These are phyloP conservation scores for Nesidiocoris tenuis DNA, from an alignment of 2,888 invertebrate genomes.

Conservation along the genomic window DNA sequence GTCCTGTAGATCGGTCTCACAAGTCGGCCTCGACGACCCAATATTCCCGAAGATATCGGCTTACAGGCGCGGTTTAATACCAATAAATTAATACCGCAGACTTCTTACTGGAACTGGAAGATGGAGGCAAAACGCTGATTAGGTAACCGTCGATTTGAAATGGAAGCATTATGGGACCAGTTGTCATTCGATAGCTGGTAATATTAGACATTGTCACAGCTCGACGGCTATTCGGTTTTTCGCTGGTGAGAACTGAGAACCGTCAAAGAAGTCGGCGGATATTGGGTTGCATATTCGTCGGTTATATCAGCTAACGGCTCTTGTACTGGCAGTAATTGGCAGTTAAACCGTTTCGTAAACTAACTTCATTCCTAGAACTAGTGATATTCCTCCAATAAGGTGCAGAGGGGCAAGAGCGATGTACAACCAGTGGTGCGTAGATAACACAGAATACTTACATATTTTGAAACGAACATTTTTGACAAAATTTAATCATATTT, in stretches of 20 bases:
- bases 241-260: not conserved
- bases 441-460: too few species aligned
- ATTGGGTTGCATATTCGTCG: too few species aligned
- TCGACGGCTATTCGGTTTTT: slow-evolving; percentile 7
- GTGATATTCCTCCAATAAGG: too few species aligned
- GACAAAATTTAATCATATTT: too few species aligned
- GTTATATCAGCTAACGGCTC: too few species aligned
- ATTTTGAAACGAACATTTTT: too few species aligned
- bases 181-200: slow-evolving; percentile 34
- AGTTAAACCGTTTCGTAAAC: too few species aligned
- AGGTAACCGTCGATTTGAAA: slow-evolving; percentile 33
- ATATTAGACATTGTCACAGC: slow-evolving; percentile 42
- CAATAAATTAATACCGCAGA: slow-evolving; percentile 25
- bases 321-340: too few species aligned
- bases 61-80: slow-evolving; percentile 32
- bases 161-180: slow-evolving; percentile 40
- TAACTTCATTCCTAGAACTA: too few species aligned
- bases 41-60: slow-evolving; percentile 10
- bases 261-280: not conserved
- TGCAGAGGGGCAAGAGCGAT: too few species aligned
- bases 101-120: not conserved
- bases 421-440: too few species aligned
- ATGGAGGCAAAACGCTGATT: slow-evolving; percentile 13
- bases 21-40: not conserved
- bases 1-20: slow-evolving; percentile 13